Conservation (phyloP, 2,797 vertebrate species). For the Acanthiza pusilla region DNA sequence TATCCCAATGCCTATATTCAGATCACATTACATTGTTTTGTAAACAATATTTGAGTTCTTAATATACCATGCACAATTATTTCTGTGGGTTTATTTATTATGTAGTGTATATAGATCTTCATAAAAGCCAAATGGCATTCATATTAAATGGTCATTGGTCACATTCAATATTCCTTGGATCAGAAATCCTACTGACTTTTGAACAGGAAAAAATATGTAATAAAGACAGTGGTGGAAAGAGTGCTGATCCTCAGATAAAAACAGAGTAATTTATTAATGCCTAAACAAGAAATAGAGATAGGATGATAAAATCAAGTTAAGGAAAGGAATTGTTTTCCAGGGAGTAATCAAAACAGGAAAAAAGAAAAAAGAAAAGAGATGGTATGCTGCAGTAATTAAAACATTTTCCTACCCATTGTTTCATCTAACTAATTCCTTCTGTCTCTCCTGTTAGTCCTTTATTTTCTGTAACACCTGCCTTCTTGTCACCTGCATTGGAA, state of each 20-base stretch:
- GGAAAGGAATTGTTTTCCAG: not conserved
- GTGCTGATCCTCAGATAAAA: not conserved
- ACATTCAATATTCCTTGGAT: not conserved
- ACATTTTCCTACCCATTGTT: not conserved
- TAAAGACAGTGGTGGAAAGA: not conserved
- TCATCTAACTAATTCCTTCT: not conserved
- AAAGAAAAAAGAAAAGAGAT: not conserved
- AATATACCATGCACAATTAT: not conserved
- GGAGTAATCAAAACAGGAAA: not conserved
- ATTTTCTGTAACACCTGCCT: not conserved
- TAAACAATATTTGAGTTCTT: not conserved
- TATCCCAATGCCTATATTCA: not conserved
- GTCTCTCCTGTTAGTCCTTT: not conserved
- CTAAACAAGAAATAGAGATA: not conserved
- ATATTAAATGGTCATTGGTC: not conserved
- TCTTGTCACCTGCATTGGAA: not conserved
- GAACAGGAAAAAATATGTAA: not conserved
- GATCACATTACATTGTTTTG: not conserved
- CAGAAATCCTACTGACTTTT: not conserved
- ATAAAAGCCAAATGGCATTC: not conserved
- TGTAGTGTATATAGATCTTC: not conserved
- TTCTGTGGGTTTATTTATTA: not conserved
- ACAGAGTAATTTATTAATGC: not conserved
- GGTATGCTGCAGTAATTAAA: not conserved
- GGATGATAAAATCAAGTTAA: not conserved